These are phyloP conservation scores for Eospalax fontanierii DNA, from an alignment of 2,797 vertebrate genomes.

Conservation along the genomic window DNA sequence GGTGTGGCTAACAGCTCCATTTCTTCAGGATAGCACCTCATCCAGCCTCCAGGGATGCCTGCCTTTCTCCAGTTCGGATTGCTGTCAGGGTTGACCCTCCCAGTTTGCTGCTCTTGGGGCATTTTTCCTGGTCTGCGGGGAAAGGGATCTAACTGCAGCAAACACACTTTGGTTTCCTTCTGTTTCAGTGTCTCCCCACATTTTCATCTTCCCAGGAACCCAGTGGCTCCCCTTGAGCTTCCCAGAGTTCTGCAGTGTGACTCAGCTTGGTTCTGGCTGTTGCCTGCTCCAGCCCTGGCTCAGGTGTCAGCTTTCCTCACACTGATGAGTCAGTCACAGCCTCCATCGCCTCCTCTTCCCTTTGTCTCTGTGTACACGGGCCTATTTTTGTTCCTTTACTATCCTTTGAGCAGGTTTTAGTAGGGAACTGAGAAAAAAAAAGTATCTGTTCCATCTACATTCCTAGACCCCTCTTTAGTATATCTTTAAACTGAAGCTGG, in stretches of 20 bases:
- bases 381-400: background rate
- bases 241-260: constrained; percentile 41
- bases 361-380: background rate
- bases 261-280: constrained; percentile 38
- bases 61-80: background rate
- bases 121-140: background rate
- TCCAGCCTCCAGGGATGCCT: background rate
- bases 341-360: constrained; percentile 11
- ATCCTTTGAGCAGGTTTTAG: background rate
- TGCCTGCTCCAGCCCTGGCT: background rate
- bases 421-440: constrained; percentile 40
- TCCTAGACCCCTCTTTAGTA: constrained; percentile 35
- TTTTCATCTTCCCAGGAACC: background rate
- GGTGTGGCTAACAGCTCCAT: background rate
- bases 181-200: background rate
- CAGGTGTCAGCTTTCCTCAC: constrained; percentile 52
- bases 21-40: background rate
- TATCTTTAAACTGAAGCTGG: constrained; percentile 15
- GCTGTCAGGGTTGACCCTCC: background rate
- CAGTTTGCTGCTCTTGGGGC: background rate
- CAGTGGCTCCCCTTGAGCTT: background rate
- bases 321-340: constrained; percentile 39
- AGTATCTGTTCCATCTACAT: background rate
- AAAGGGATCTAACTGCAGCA: background rate
- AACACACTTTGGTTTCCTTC: background rate